These are phyloP conservation scores for Emmelina monodactyla DNA, from an alignment of 2,888 invertebrate genomes.

Conservation along the genomic window DNA sequence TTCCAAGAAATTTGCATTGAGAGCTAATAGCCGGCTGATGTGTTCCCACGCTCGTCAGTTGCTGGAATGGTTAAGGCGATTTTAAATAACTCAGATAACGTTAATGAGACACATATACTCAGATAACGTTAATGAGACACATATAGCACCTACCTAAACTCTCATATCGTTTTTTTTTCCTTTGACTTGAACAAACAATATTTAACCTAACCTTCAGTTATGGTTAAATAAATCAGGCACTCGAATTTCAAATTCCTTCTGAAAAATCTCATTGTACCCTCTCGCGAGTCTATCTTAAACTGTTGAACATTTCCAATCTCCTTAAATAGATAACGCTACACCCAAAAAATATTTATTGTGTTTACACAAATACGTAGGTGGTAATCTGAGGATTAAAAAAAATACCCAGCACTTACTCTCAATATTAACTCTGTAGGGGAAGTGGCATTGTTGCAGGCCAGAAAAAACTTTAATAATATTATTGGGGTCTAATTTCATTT, in stretches of 20 bases:
- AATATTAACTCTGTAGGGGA: constrained; percentile 35
- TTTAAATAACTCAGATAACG: too few species aligned
- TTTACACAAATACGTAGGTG: constrained; percentile 64
- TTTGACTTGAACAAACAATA: too few species aligned
- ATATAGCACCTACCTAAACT: too few species aligned
- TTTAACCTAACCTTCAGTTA: too few species aligned
- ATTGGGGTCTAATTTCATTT: constrained; percentile 67
- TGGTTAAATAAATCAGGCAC: constrained; percentile 6
- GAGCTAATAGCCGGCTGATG: too few species aligned
- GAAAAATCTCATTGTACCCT: not conserved
- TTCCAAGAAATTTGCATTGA: too few species aligned
- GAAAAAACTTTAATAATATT: constrained; percentile 54
- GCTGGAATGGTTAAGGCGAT: too few species aligned
- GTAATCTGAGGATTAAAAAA: constrained; percentile 44
- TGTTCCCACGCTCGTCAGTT: too few species aligned
- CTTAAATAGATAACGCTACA: constrained; percentile 34
- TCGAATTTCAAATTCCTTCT: constrained; percentile 19
- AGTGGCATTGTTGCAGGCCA: constrained; percentile 23
- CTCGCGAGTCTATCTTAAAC: constrained; percentile 29
- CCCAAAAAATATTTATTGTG: constrained; percentile 60
- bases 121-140: too few species aligned
- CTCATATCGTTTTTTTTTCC: too few species aligned
- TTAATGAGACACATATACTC: too few species aligned
- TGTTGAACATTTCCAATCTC: constrained; percentile 42
- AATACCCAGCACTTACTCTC: constrained; percentile 26